Evolutionary conservation across 2,888 invertebrate genomes (phyloP), one percentile per base, ranked within the genome.

Genomic region (Erebia aethiops): DNA sequence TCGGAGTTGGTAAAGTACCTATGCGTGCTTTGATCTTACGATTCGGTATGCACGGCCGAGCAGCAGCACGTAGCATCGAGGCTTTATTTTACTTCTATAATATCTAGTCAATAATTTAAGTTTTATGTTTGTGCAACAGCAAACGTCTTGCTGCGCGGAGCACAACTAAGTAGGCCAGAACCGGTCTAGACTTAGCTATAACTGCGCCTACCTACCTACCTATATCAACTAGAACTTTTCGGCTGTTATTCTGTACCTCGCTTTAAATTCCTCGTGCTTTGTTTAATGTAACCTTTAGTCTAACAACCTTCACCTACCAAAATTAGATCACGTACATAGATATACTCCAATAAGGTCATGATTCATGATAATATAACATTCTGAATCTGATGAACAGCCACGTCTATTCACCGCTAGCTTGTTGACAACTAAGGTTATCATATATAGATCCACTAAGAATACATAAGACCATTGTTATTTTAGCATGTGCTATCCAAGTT

Each of bases 21-120:
- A 91, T 89, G 92, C 90, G 91, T 92, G 92, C 92, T 93, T 92
- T 92, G 92, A 92, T 92, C 92, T 92, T 92, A 92, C 87, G 91
- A 92, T 91, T 92, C 89, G 92, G 92, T 92, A 92, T 92, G 91
- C 91, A 91, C 90, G 90, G 90, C 87, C 88, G 90, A 89, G 84
- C 90, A 82, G 87, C 85, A 84, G 88, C 91, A 90, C 91, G 90
- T 91, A 90, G 86, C 84, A 82, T 85, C 86, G 86, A 83, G 83
- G 84, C 87, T 90, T 87, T 91, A 90, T 88, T 89, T 90, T 87
- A 90, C 89, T 88, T 86, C 88, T 88, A 90, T 89, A 89, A 89
- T 91, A 87, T 89, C 88, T 86, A 89, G 85, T 87, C 90, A 89
- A 92, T 92, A 91, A 92, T 90, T 91, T 92, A 85, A 88, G 88